phyloP scores from a whole-genome alignment of 2,888 invertebrate species.

The Ectobius pallidus region DNA sequence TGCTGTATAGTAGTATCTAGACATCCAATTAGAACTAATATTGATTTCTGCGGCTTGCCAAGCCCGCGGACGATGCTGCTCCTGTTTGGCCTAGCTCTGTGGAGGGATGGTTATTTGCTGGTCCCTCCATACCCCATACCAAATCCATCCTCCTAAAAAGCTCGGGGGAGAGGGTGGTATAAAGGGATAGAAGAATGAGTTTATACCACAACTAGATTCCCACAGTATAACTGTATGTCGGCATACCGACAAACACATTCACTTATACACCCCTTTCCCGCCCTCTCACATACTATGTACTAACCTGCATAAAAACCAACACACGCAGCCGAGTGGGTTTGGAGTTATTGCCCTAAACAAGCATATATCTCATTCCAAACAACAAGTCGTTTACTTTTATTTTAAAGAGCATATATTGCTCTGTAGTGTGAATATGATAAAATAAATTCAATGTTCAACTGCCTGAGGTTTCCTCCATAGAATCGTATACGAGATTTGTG shows the following conservation, averaged over 20 bases:
- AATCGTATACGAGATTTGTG: too few species aligned
- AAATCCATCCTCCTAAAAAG: background rate
- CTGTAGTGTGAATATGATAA: background rate
- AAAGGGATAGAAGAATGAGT: background rate
- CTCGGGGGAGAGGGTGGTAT: background rate
- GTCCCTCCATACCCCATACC: background rate
- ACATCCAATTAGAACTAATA: conserved; percentile 30
- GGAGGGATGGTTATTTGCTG: background rate
- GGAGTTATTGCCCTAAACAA: background rate
- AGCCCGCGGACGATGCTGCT: background rate
- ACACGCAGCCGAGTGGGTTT: background rate
- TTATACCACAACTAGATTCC: background rate
- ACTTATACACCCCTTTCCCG: too few species aligned
- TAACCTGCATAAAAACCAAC: background rate
- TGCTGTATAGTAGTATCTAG: conserved; percentile 3
- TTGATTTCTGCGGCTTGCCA: conserved; percentile 26
- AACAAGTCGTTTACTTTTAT: background rate
- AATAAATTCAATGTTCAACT: background rate
- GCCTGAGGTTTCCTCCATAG: too few species aligned
- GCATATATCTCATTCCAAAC: background rate
- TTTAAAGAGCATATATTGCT: background rate
- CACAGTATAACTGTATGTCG: background rate
- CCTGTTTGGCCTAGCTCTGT: conserved; percentile 8
- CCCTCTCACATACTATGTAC: background rate
- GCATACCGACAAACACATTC: background rate